These are phyloP conservation scores for Hystrix brachyura DNA, from an alignment of 2,113 vertebrate species.

Conservation along the genomic window DNA sequence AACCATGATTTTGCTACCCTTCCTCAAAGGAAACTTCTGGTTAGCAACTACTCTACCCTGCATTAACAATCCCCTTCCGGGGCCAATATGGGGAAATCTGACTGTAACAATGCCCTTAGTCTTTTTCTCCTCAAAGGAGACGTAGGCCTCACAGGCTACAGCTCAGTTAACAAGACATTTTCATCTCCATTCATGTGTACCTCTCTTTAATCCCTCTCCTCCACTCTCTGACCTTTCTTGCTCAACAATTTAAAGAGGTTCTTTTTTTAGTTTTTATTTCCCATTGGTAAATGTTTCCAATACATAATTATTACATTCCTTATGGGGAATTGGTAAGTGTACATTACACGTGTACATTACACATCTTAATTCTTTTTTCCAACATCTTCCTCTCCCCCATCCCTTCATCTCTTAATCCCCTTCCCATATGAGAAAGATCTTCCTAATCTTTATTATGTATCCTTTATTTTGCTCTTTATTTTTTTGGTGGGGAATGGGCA, in stretches of 20 bases:
- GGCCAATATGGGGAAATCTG: not conserved
- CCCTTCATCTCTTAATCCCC: not conserved
- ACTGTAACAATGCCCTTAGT: not conserved
- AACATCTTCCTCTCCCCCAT: not conserved
- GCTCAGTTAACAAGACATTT: not conserved
- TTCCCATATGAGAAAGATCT: not conserved
- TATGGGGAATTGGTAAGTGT: not conserved
- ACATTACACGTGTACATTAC: not conserved
- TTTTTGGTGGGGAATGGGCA: not conserved
- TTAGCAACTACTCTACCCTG: not conserved
- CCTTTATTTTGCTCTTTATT: not conserved
- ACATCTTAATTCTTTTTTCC: not conserved
- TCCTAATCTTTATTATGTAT: not conserved
- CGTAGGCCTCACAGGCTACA: not conserved
- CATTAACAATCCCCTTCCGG: not conserved
- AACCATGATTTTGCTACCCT: not conserved
- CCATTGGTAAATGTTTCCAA: not conserved
- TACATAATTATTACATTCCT: not conserved
- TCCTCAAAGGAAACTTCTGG: not conserved
- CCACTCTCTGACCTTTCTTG: not conserved
- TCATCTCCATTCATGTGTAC: not conserved
- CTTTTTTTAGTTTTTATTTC: not conserved
- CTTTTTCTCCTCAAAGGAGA: not conserved
- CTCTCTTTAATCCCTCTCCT: not conserved
- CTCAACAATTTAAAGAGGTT: not conserved